Percentiles rank a stretch among this genome's conserved stretches.
phyloP scores from a whole-genome alignment of 2,797 vertebrate species.

The Holocentrus rufus region DNA sequence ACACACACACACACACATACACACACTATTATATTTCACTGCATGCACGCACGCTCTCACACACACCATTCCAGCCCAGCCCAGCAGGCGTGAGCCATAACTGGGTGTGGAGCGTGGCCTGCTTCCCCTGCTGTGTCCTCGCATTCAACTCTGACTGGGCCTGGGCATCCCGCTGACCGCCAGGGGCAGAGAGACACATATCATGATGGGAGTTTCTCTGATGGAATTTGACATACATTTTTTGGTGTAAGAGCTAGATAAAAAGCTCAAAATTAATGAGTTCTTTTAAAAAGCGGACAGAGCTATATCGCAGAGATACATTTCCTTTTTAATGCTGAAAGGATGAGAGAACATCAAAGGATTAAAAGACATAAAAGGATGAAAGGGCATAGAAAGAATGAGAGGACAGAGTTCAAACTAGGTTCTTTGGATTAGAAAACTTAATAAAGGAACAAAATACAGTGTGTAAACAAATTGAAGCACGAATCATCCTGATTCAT shows the following conservation, averaged over 20 bases:
- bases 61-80: slow-evolving; percentile 10
- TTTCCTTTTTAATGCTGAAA: too few species aligned
- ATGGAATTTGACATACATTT: background rate
- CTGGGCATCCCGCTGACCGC: background rate
- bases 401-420: too few species aligned
- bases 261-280: background rate
- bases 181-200: too few species aligned
- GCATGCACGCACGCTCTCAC: background rate
- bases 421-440: too few species aligned
- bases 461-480: too few species aligned
- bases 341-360: too few species aligned
- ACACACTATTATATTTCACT: background rate
- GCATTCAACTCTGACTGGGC: slow-evolving; percentile 11
- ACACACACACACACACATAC: slow-evolving; percentile 2
- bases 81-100: slow-evolving; percentile 42
- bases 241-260: background rate
- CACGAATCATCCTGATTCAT: too few species aligned
- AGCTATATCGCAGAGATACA: too few species aligned
- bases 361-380: too few species aligned
- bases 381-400: too few species aligned
- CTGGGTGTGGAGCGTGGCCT: slow-evolving; percentile 37
- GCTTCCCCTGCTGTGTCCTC: background rate
- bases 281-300: too few species aligned
- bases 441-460: too few species aligned
- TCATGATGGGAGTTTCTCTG: background rate